phyloP scores from a whole-genome alignment of 2,888 invertebrate species.

The Anarsia innoxiella region DNA sequence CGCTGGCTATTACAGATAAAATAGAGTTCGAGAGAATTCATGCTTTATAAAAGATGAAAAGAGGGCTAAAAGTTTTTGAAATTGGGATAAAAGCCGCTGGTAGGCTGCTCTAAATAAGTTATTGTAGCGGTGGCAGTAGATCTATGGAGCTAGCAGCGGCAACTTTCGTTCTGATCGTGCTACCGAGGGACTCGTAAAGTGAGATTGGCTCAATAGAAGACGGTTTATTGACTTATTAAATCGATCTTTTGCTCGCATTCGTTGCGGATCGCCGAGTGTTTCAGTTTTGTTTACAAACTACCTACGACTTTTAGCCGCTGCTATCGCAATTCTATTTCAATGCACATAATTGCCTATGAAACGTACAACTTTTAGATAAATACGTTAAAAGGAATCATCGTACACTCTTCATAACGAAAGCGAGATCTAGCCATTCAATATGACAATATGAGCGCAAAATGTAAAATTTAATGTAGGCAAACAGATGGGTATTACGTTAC shows the following conservation, averaged over 20 bases:
- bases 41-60: conserved; percentile 18
- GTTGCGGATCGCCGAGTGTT: conserved; percentile 31
- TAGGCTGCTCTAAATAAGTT: conserved; percentile 31
- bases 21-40: not conserved
- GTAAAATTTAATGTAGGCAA: too few relatives aligned
- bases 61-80: conserved; percentile 30
- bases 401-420: too few relatives aligned
- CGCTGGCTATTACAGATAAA: not conserved
- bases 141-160: conserved; percentile 31
- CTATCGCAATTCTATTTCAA: too few relatives aligned
- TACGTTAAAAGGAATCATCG: too few relatives aligned
- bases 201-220: conserved; percentile 64
- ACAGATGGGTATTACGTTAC: too few relatives aligned
- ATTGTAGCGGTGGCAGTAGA: conserved; percentile 22
- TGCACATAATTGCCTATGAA: too few relatives aligned
- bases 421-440: too few relatives aligned
- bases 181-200: conserved; percentile 61
- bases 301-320: too few relatives aligned
- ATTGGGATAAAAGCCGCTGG: conserved; percentile 33
- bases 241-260: conserved; percentile 54
- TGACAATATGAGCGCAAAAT: too few relatives aligned
- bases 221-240: conserved; percentile 69
- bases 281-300: conserved; percentile 34
- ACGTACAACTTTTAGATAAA: too few relatives aligned
- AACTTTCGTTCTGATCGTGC: conserved; percentile 51